These are phyloP conservation scores for Crotalus tigris DNA, from an alignment of 2,113 vertebrate species.

Conservation along the genomic window DNA sequence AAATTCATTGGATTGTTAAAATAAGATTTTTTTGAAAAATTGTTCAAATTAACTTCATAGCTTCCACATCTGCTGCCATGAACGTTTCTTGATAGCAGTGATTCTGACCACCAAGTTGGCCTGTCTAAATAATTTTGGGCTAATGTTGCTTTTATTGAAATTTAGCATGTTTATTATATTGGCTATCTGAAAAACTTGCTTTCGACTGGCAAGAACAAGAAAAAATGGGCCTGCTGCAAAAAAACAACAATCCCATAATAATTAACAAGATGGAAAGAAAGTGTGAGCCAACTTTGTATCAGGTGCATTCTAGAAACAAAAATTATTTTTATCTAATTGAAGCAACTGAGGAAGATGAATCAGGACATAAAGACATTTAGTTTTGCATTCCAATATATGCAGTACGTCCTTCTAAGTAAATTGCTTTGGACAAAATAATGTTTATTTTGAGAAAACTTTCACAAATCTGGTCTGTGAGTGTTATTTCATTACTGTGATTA, in stretches of 20 bases:
- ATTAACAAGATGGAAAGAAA: not conserved
- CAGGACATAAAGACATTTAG: not conserved
- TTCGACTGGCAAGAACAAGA: not conserved
- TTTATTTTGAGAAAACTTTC: not conserved
- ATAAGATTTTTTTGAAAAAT: not conserved
- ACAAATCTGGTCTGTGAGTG: not conserved
- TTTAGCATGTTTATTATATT: rapidly evolving
- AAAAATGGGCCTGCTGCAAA: not conserved
- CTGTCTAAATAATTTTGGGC: not conserved
- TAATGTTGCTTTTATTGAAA: not conserved
- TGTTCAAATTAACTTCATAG: not conserved
- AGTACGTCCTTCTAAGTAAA: not conserved
- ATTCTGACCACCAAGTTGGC: not conserved
- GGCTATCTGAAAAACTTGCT: not conserved
- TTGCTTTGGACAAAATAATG: not conserved
- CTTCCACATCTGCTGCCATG: not conserved
- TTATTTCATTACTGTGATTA: not conserved
- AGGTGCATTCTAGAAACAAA: not conserved
- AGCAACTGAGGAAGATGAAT: not conserved
- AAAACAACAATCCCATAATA: too few species aligned
- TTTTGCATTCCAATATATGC: not conserved
- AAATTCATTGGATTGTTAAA: not conserved
- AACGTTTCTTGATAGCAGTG: not conserved
- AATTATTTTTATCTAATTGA: not conserved
- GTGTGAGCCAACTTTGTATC: not conserved